These are phyloP conservation scores for Steinernema khuongi DNA, from an alignment of 1,140 invertebrate genomes.

Conservation along the genomic window DNA sequence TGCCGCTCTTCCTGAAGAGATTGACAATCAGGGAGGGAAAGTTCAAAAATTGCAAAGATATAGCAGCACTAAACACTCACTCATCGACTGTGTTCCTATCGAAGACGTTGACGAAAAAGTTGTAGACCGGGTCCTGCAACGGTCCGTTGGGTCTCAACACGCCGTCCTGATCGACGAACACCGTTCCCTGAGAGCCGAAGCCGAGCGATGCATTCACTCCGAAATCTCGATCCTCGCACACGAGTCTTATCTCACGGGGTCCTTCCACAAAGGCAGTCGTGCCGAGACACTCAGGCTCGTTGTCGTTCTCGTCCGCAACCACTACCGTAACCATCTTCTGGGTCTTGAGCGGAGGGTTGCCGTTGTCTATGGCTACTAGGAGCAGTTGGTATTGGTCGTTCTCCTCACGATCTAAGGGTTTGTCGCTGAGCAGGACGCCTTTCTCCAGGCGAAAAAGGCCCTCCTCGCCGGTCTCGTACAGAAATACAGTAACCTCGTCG, in stretches of 20 bases:
- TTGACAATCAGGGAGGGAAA: too few relatives aligned
- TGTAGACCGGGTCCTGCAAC: not conserved
- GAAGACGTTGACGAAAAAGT: conserved; percentile 3
- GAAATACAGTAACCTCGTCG: conserved; percentile 75
- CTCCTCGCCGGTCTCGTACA: conserved; percentile 61
- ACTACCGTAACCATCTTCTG: conserved; percentile 72
- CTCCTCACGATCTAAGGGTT: conserved; percentile 80
- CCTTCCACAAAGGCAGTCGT: conserved; percentile 74
- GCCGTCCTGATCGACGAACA: not conserved
- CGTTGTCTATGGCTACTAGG: conserved; percentile 81
- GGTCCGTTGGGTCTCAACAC: not conserved
- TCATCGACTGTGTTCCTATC: not conserved
- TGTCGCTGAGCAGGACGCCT: conserved; percentile 67
- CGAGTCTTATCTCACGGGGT: conserved; percentile 66
- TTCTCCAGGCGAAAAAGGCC: conserved; percentile 30
- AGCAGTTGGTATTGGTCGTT: conserved; percentile 74
- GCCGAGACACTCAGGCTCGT: conserved; percentile 75
- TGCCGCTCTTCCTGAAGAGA: not conserved
- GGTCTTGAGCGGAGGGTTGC: conserved; percentile 73
- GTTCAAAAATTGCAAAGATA: too few relatives aligned
- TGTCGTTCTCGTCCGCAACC: conserved; percentile 83
- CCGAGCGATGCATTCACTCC: not conserved
- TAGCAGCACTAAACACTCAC: not conserved
- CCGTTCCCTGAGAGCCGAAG: not conserved
- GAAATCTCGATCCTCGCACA: not conserved